Evolutionary conservation across 2,888 invertebrate species (phyloP), one percentile per base, ranked within the genome.

Genomic region (Lithophane semibrunnea): DNA sequence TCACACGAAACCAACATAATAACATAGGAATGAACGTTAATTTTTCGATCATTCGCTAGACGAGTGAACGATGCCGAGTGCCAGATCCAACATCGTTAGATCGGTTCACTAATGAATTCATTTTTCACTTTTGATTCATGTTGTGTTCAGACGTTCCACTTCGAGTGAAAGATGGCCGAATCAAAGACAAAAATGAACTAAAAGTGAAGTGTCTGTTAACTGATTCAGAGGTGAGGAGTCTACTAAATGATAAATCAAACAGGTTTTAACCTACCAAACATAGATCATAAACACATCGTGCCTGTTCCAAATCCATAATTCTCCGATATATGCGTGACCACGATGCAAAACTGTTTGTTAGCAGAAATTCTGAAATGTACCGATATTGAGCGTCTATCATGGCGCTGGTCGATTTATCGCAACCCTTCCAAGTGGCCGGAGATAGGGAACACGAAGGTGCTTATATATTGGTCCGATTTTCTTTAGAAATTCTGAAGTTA

Each of bases 361-460:
- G 69, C 71, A 65, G 70, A 75, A 85, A 66, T 70, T 44, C 65
- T 44, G n/a, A 65, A 49, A 54, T 66, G 65, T 54, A 8, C 69
- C 58, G 66, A 54, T 66, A 74, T 83, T 83, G 61, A 56, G 37
- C 52, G 61, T 61, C 58, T 72, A 52, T 78, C 66, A 76, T 73
- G 77, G 72, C 24, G 21, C 54, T n/a, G 54, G 60, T 64, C 69
- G 80, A 86, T 86, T 85, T 86, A 86, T 80, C 72, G 66, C 47
- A 54, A 72, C 79, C 85, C 76, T 77, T 75, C 58, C 44, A 42
- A 73, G 61, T 76, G 58, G 65, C 49, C 18, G 64, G 58, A 77
- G 72, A 78, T 77, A 80, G 70, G 66, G 68, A 58, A 29, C 54
- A 71, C 52, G 74, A 74, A 75, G 65, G 74, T 73, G 61, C 82